A percentile compares a stretch with the other conserved stretches of the same genome.
Evolutionary conservation across 2,797 vertebrate genomes (phyloP).

Genomic region (Naso thynnoides): DNA sequence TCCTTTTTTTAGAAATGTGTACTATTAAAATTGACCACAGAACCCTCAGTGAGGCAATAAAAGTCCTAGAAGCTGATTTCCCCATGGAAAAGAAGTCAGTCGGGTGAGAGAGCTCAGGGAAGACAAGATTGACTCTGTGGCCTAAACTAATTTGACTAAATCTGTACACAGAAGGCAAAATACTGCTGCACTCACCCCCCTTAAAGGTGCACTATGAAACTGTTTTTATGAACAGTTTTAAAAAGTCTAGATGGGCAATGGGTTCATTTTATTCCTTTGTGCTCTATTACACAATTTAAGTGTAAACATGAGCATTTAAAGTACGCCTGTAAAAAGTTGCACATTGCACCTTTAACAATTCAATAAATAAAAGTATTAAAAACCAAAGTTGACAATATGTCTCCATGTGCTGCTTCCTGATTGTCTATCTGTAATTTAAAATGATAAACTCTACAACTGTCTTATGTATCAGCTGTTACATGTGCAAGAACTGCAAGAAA

Average conservation of each 20-base stretch:
- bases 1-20: conserved; percentile 22
- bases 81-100: conserved; percentile 32
- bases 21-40: conserved; percentile 33
- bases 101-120: conserved; percentile 41
- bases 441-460: background rate
- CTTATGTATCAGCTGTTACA: background rate
- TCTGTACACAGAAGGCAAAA: conserved; percentile 36
- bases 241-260: too few relatives aligned
- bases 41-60: conserved; percentile 25
- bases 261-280: too few relatives aligned
- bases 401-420: conserved; percentile 5
- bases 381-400: conserved; percentile 25
- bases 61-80: conserved; percentile 40
- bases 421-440: background rate
- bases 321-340: too few relatives aligned
- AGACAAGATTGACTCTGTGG: conserved; percentile 34
- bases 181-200: conserved; percentile 33
- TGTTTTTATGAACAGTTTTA: too few relatives aligned
- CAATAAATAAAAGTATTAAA: conserved; percentile 28
- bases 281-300: too few relatives aligned
- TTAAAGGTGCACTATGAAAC: background rate
- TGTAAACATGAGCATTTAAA: too few relatives aligned
- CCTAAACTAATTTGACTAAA: conserved; percentile 17
- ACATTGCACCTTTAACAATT: too few relatives aligned
- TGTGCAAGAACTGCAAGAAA: background rate